Percentiles rank a stretch among this genome's conserved stretches.
phyloP scores from a whole-genome alignment of 2,797 vertebrate genomes.

The Sarcophilus harrisii region DNA sequence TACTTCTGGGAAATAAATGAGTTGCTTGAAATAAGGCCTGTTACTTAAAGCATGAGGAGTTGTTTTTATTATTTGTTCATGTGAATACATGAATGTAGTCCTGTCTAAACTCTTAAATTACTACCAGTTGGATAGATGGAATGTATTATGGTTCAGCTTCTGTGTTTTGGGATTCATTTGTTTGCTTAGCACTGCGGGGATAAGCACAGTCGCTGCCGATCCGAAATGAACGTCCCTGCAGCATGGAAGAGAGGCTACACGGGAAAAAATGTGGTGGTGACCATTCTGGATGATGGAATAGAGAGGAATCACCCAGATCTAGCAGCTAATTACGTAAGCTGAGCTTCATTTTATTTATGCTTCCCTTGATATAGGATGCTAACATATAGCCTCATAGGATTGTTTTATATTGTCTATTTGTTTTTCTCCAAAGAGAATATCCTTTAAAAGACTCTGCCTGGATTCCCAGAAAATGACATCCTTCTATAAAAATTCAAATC shows the following conservation, averaged over 20 bases:
- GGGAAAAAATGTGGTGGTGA: conserved; percentile 87
- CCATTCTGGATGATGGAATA: conserved; percentile 88
- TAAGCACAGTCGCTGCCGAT: conserved; percentile 85
- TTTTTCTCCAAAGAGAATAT: background rate
- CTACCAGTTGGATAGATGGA: background rate
- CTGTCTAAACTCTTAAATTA: background rate
- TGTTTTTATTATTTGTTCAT: background rate
- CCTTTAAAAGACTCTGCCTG: background rate
- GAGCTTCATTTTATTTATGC: background rate
- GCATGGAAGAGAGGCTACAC: conserved; percentile 89
- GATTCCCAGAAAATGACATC: background rate
- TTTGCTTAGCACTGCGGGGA: conserved; percentile 84
- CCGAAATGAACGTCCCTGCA: conserved; percentile 87
- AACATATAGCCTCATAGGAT: background rate
- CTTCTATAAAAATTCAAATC: background rate
- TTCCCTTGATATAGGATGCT: background rate
- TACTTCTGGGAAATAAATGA: background rate
- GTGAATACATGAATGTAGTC: background rate
- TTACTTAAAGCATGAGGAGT: background rate
- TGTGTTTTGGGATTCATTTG: background rate
- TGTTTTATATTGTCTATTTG: background rate
- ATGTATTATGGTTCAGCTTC: background rate
- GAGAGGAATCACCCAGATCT: conserved; percentile 88
- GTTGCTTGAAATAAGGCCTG: background rate
- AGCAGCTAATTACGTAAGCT: conserved; percentile 87